phyloP scores from a whole-genome alignment of 1,140 invertebrate species.

The Oreohelix idahoensis region DNA sequence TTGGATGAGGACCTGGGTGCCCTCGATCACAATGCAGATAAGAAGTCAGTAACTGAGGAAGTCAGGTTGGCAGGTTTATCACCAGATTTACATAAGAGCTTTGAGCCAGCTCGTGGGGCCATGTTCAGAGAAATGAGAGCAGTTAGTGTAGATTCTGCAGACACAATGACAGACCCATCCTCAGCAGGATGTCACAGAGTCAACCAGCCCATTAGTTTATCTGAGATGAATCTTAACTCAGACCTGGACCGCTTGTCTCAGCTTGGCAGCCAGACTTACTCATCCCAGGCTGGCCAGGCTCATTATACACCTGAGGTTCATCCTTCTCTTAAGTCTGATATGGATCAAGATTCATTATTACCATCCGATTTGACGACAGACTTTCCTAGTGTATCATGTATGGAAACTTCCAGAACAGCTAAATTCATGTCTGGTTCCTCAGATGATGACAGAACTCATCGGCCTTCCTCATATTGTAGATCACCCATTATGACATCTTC shows the following conservation, averaged over 20 bases:
- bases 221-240: constrained; percentile 34
- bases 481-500: background rate
- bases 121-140: constrained; percentile 33
- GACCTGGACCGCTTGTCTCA: constrained; percentile 34
- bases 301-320: background rate
- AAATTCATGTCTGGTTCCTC: background rate
- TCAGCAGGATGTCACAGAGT: background rate
- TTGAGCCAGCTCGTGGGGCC: background rate
- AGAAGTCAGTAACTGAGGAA: constrained; percentile 45
- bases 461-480: background rate
- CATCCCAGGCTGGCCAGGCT: background rate
- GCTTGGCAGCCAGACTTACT: constrained; percentile 12
- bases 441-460: constrained; percentile 7
- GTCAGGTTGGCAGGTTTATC: background rate
- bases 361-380: background rate
- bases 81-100: background rate
- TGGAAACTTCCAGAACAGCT: background rate
- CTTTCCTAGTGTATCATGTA: background rate
- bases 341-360: background rate
- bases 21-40: constrained; percentile 69
- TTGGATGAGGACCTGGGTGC: constrained; percentile 52
- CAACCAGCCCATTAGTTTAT: constrained; percentile 8
- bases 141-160: constrained; percentile 38
- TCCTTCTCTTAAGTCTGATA: background rate
- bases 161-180: background rate